These are phyloP conservation scores for Conops quadrifasciatus DNA, from an alignment of 2,888 invertebrate species.

Conservation along the genomic window DNA sequence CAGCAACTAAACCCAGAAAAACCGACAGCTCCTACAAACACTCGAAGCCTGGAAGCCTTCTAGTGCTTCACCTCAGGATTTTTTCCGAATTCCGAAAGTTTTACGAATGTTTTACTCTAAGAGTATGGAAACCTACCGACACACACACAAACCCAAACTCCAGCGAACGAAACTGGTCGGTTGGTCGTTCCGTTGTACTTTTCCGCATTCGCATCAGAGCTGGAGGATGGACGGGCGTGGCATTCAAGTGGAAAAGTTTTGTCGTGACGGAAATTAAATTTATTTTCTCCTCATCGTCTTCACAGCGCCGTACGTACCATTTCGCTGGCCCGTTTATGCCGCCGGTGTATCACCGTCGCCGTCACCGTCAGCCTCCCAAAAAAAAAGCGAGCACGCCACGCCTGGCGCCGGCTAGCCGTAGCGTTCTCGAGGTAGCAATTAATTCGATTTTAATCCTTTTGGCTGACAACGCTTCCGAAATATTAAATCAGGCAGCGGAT, in stretches of 20 bases:
- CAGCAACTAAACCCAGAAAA: background rate
- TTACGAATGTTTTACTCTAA: no score
- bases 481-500: slow-evolving; percentile 26
- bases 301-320: background rate
- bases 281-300: slow-evolving; percentile 19
- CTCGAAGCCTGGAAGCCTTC: background rate
- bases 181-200: no score
- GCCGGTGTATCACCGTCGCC: background rate
- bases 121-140: background rate
- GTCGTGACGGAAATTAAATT: slow-evolving; percentile 39
- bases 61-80: no score
- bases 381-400: background rate
- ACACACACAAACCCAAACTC: background rate
- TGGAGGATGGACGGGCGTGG: background rate
- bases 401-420: slow-evolving; percentile 16
- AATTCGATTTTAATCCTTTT: slow-evolving; percentile 34
- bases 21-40: background rate
- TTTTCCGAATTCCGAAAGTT: no score
- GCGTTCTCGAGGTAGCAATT: slow-evolving; percentile 29
- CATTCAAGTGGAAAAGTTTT: slow-evolving; percentile 29
- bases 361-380: background rate
- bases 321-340: background rate
- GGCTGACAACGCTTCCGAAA: slow-evolving; percentile 20
- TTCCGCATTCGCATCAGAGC: background rate
- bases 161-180: no score